Percentiles rank a stretch among this genome's conserved stretches.
Conservation (phyloP, 1,140 invertebrate genomes). For the Eriosoma lanigerum region DNA sequence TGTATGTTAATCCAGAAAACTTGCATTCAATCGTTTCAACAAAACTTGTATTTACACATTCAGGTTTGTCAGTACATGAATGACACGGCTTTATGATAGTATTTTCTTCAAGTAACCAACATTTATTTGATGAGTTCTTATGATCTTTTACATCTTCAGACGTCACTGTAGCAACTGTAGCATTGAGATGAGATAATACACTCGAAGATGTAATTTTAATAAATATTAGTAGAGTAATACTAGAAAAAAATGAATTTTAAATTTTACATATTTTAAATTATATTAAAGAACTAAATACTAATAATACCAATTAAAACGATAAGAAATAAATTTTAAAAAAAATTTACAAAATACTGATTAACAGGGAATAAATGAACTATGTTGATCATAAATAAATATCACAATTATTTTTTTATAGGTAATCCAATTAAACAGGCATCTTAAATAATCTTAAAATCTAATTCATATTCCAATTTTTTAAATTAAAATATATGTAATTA, state of each 20-base stretch:
- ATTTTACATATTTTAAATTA: constrained; percentile 55
- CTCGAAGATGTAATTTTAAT: constrained; percentile 72
- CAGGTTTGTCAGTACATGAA: constrained; percentile 69
- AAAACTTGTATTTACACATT: constrained; percentile 47
- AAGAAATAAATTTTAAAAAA: no score
- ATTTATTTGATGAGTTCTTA: constrained; percentile 56
- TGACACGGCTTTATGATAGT: constrained; percentile 73
- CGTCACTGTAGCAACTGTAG: constrained; percentile 10
- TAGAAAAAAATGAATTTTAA: constrained; percentile 53
- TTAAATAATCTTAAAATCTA: no score
- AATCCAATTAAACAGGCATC: neutral
- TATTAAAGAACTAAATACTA: neutral
- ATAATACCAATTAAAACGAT: constrained; percentile 63
- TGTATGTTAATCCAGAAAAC: constrained; percentile 15
- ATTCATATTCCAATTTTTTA: no score
- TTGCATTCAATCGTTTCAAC: constrained; percentile 40
- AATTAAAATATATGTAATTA: constrained; percentile 5
- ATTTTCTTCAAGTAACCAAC: constrained; percentile 70
- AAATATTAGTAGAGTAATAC: constrained; percentile 60
- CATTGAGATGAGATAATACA: neutral
- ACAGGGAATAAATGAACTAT: no score
- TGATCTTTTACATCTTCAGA: constrained; percentile 6
- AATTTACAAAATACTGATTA: no score
- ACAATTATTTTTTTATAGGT: constrained; percentile 71
- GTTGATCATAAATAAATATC: no score